A percentile compares a stretch with the other conserved stretches of the same genome.
Evolutionary conservation across 2,113 vertebrate genomes (phyloP).

Genomic region (Pygoscelis antarcticus): DNA sequence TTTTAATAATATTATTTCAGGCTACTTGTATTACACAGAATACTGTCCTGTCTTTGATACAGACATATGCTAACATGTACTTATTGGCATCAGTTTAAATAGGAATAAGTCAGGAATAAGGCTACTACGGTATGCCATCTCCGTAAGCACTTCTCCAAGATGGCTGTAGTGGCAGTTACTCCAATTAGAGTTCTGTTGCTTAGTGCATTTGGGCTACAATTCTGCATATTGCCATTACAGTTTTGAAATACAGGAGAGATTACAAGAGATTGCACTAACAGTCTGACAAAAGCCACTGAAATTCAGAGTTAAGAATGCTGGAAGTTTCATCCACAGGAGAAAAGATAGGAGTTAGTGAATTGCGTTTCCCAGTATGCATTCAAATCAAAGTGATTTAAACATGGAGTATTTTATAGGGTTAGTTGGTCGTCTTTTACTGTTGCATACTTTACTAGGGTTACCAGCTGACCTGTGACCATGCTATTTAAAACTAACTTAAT

Average conservation of each 20-base stretch:
- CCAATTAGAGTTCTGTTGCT: not conserved
- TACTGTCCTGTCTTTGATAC: constrained; percentile 6
- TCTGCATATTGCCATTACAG: not conserved
- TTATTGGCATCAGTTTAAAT: not conserved
- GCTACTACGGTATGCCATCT: not conserved
- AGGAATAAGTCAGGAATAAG: not conserved
- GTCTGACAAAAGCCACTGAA: not conserved
- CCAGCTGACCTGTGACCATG: not conserved
- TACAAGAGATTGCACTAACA: not conserved
- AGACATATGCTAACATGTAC: not conserved
- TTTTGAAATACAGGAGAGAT: not conserved
- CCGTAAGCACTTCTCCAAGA: not conserved
- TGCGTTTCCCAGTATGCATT: not conserved
- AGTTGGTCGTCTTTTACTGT: not conserved
- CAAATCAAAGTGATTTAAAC: not conserved
- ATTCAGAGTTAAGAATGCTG: not conserved
- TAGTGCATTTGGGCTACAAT: not conserved
- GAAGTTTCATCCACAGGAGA: not conserved
- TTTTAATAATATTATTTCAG: constrained; percentile 42
- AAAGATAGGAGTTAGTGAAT: not conserved
- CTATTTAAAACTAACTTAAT: not conserved
- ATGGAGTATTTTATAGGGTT: not conserved
- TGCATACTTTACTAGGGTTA: not conserved
- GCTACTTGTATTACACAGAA: constrained; percentile 25
- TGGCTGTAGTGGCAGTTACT: not conserved